A percentile compares a stretch with the other conserved stretches of the same genome.
Conservation (phyloP, 2,113 vertebrate species). For the Saguinus midas region DNA sequence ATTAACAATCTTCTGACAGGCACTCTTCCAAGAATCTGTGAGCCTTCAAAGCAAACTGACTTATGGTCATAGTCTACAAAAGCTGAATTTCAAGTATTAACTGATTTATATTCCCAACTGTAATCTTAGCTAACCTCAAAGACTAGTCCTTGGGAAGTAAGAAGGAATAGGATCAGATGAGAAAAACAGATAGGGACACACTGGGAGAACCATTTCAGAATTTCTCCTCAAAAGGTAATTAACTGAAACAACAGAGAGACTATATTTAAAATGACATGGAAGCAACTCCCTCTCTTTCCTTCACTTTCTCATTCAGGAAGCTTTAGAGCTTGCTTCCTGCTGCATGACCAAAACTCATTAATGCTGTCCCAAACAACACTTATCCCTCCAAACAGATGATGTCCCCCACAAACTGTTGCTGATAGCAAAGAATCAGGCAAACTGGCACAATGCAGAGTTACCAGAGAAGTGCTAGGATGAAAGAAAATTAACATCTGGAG, state of each 20-base stretch:
- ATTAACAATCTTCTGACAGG: background rate
- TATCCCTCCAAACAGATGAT: background rate
- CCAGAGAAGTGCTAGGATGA: background rate
- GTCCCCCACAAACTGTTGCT: background rate
- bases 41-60: background rate
- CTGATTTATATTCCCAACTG: background rate
- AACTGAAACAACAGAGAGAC: background rate
- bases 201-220: background rate
- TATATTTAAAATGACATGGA: background rate
- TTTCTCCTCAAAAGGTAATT: background rate
- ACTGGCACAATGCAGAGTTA: background rate
- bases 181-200: background rate
- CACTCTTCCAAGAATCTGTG: background rate
- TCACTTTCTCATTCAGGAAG: background rate
- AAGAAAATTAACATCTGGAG: background rate
- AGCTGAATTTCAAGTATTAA: background rate
- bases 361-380: background rate
- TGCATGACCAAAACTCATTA: background rate
- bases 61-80: background rate
- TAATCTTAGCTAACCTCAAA: constrained; percentile 16
- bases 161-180: background rate
- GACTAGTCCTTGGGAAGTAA: background rate
- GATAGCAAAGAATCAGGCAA: background rate
- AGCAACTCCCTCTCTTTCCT: background rate
- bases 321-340: background rate